A percentile compares a stretch with the other conserved stretches of the same genome.
phyloP scores from a whole-genome alignment of 37 sponge, comb jelly and placozoan genomes.

The Ianthella basta region DNA sequence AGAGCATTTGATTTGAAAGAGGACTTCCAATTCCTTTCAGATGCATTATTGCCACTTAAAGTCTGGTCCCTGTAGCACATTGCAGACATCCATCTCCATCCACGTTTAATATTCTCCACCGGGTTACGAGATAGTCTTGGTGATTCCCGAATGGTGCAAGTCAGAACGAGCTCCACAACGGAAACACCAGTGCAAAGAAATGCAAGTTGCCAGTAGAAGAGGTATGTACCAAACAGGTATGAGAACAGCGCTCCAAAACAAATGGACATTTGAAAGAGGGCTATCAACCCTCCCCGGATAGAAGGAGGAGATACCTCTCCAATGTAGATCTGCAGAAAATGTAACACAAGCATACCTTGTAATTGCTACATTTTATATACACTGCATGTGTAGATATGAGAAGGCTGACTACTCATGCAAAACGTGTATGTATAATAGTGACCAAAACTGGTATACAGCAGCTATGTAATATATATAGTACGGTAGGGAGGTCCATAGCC shows the following conservation, averaged over 20 bases:
- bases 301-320: conserved; percentile 71
- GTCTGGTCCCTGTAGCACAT: neutral
- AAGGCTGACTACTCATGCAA: too few relatives aligned
- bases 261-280: conserved; percentile 71
- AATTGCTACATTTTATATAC: too few relatives aligned
- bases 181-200: conserved; percentile 53
- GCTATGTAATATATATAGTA: too few relatives aligned
- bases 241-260: conserved; percentile 64
- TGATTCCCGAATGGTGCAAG: conserved; percentile 66
- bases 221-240: conserved; percentile 42
- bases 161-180: conserved; percentile 43
- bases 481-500: too few relatives aligned
- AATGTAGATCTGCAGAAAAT: conserved; percentile 67
- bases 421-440: too few relatives aligned
- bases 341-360: too few relatives aligned
- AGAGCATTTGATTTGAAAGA: neutral
- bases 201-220: conserved; percentile 47
- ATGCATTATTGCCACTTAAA: neutral
- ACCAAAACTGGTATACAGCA: too few relatives aligned
- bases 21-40: neutral
- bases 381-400: too few relatives aligned
- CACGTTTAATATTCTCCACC: neutral
- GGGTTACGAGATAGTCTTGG: conserved; percentile 66
- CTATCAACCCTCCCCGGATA: conserved; percentile 65
- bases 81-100: neutral